Base-by-base conservation (phyloP, 2,113 vertebrate genomes). In the Bubo scandiacus region DNA sequence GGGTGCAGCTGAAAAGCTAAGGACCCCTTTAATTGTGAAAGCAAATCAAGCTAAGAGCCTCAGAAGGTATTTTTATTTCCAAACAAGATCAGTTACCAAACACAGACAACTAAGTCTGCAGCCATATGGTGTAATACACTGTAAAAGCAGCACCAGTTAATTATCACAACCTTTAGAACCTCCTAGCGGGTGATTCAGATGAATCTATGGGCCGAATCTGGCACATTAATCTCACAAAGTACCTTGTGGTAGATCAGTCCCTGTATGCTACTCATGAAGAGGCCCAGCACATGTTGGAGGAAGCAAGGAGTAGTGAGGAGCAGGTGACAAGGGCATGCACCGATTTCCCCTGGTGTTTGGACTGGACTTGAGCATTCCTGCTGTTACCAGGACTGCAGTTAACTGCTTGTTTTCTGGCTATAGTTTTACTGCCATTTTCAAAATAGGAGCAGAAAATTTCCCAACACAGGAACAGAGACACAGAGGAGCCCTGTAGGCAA, bases 11-110 rank as follows among this genome's bases (percentile, higher is more conserved):
- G 67, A 70, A 34, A 81, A 81, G 68, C 63, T 88, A 77, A 92
- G 57, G 43, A 61, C 34, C 36, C 68, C 73, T 91, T 81, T 68
- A 91, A 85, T 58, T 78, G 42, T 40, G 21, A 89, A 84, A 92
- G 52, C 78, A 96, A 89, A 87, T 71, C 81, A 92, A 83, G 57
- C 65, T 67, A 59, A 59, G 47, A 91, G 71, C 25, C 59, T 94
- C 55, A 62, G 40, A 91, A 96, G 51, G 81, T 62, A 88, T 68
- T 85, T 71, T 82, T 88, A 49, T 91, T 95, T 87, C 66, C 78
- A 96, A 95, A 95, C 62, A 90, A 94, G 93, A 96, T 96, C 92
- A 95, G 81, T 79, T 68, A 93, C 49, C 61, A 82, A 89, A 79
- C 52, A 72, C 78, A 91, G 91, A 92, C 87, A 77, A 91, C 87